Conservation (phyloP, 2,113 vertebrate species). For the Chaetura pelagica region DNA sequence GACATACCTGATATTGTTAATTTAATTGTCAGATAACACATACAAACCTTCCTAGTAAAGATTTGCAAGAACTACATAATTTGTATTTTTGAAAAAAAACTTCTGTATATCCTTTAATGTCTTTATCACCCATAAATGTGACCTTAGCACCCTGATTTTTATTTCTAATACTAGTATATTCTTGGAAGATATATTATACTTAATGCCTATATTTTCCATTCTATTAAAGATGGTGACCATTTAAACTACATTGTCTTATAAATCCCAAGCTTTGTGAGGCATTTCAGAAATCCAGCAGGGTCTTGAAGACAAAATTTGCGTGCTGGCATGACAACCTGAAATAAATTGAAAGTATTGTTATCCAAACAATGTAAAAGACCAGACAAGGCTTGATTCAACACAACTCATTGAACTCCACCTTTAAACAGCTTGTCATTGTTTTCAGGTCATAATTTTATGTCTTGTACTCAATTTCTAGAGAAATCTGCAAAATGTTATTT, state of each 20-base stretch:
- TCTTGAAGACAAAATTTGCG: constrained; percentile 29
- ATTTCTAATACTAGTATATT: constrained; percentile 25
- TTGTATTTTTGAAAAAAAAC: constrained; percentile 22
- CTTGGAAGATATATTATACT: constrained; percentile 16
- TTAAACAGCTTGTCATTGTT: not conserved
- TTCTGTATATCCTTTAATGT: not conserved
- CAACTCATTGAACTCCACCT: not conserved
- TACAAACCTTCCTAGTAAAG: not conserved
- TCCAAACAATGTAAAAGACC: not conserved
- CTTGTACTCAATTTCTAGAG: not conserved
- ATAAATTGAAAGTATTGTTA: not conserved
- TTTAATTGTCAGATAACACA: not conserved
- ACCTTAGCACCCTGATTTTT: constrained; percentile 27
- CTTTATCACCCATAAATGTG: not conserved
- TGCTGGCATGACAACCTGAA: not conserved
- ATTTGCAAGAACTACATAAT: constrained; percentile 18
- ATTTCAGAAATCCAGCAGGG: constrained; percentile 18
- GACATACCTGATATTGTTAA: not conserved
- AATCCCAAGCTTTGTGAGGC: not conserved
- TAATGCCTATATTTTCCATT: constrained; percentile 26
- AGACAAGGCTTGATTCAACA: not conserved
- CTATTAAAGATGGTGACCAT: not conserved
- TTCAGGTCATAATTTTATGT: not conserved
- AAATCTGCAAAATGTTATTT: not conserved
- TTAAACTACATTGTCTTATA: constrained; percentile 16